These are phyloP conservation scores for Otocyon megalotis DNA, from an alignment of 2,113 vertebrate species.

Conservation along the genomic window DNA sequence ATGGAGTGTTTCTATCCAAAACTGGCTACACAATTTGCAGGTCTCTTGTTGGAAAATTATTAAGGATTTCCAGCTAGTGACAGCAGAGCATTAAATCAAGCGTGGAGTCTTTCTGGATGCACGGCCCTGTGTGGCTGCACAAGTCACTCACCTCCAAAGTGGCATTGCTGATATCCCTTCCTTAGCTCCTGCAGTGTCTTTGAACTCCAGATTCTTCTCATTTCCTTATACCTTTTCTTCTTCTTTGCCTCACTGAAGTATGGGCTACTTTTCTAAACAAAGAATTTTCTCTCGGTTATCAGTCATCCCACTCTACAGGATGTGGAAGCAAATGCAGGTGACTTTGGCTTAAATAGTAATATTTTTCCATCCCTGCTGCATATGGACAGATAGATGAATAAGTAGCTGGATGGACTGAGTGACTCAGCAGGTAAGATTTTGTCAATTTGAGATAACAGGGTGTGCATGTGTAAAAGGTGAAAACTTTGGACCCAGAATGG, in stretches of 20 bases:
- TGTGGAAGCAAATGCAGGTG: neutral
- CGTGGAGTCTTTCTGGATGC: neutral
- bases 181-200: neutral
- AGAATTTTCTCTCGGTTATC: neutral
- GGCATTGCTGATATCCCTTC: neutral
- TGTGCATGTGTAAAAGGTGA: neutral
- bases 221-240: neutral
- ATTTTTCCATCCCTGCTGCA: neutral
- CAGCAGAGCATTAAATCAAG: neutral
- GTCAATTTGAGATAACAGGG: conserved; percentile 32
- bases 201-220: neutral
- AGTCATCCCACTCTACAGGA: neutral
- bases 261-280: conserved; percentile 19
- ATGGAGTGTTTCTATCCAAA: neutral
- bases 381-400: neutral
- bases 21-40: neutral
- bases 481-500: conserved; percentile 32
- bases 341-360: conserved; percentile 50
- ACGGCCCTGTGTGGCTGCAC: no score
- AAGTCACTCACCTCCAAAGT: neutral
- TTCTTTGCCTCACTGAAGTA: neutral
- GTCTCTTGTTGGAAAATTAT: neutral
- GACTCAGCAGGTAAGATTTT: conserved; percentile 62
- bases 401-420: neutral
- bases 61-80: conserved; percentile 16